A percentile compares a stretch with the other conserved stretches of the same genome.
Evolutionary conservation across 2,888 invertebrate genomes (phyloP).

Genomic region (Gasteruption jaculator): DNA sequence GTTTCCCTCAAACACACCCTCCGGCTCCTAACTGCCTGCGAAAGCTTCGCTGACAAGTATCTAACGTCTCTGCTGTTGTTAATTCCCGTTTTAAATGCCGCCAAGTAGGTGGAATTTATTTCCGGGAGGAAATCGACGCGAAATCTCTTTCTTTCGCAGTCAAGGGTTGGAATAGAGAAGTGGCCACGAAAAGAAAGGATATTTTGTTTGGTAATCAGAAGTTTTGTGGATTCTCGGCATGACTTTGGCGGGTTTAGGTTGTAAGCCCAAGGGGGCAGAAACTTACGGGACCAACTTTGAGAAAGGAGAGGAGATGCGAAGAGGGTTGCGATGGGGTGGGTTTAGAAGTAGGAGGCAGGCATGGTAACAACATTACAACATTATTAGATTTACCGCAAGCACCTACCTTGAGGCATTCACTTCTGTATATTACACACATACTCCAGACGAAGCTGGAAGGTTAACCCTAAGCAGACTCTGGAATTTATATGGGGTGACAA

Average conservation of each 20-base stretch:
- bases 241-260: slow-evolving; percentile 31
- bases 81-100: too few relatives aligned
- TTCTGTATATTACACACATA: slow-evolving; percentile 30
- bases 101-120: too few relatives aligned
- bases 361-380: slow-evolving; percentile 48
- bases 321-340: slow-evolving; percentile 20
- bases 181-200: too few relatives aligned
- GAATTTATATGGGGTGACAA: too few relatives aligned
- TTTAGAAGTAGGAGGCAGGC: slow-evolving; percentile 19
- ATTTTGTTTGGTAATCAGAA: too few relatives aligned
- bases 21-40: slow-evolving; percentile 38
- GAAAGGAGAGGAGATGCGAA: slow-evolving; percentile 24
- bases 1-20: slow-evolving; percentile 46
- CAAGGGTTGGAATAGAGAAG: too few relatives aligned
- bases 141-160: too few relatives aligned
- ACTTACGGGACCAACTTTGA: slow-evolving; percentile 46
- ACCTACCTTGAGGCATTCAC: slow-evolving; percentile 45
- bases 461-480: slow-evolving; percentile 35
- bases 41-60: too few relatives aligned
- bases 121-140: too few relatives aligned
- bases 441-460: slow-evolving; percentile 30
- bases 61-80: too few relatives aligned
- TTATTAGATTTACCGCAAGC: slow-evolving; percentile 52
- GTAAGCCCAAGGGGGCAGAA: slow-evolving; percentile 38
- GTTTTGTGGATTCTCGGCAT: slow-evolving; percentile 44